Base-by-base conservation (phyloP, 2,113 vertebrate species). In the Eretmochelys imbricata region DNA sequence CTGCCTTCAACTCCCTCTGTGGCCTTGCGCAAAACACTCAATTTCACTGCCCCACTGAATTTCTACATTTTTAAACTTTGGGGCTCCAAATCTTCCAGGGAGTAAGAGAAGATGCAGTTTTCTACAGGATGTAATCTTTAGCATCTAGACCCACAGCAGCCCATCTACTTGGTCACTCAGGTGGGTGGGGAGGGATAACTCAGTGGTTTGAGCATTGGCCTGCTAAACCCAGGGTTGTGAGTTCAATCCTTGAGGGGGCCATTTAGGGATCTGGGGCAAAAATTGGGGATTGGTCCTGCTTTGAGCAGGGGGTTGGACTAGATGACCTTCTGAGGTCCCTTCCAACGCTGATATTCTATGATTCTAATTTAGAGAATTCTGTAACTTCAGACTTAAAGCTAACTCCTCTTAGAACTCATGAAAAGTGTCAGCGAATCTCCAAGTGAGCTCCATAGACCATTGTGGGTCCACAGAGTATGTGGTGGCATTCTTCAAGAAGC, bases 111-210 rank as follows among this genome's bases (percentile, higher is more conserved):
- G 94, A 94, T 53, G 48, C 27, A 31, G 83, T 90, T 91, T 93
- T 92, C 85, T 89, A 93, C 29, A 82, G 76, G 83, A 48, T 80
- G 10, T 91, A 75, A 72, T 82, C 69, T 72, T 84, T 76, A 94
- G 76, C 88, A 90, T 90, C 76, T 38, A 82, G 90, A 94, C 79
- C 69, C 88, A 87, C 10, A 22, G 48, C 50, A 16, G 83, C 80
- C 11, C 69, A 1, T 50, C 49, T 79, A 0, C 35, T 5, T 79
- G 27, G 31, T 14, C 50, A 31, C 31, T 4, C 51, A 0, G 0
- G 2, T 83, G 42, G 42, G 42, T 42, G 42, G 42, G 42, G 42
- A 42, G 5, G 42, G 42, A 42, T 42, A 42, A 42, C 42, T 42
- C 42, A 42, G 42, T 42, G 42, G 42, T 42, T 42, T 42, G 42